phyloP scores from a whole-genome alignment of 1,140 invertebrate species.

The Leptinotarsa lineolata region DNA sequence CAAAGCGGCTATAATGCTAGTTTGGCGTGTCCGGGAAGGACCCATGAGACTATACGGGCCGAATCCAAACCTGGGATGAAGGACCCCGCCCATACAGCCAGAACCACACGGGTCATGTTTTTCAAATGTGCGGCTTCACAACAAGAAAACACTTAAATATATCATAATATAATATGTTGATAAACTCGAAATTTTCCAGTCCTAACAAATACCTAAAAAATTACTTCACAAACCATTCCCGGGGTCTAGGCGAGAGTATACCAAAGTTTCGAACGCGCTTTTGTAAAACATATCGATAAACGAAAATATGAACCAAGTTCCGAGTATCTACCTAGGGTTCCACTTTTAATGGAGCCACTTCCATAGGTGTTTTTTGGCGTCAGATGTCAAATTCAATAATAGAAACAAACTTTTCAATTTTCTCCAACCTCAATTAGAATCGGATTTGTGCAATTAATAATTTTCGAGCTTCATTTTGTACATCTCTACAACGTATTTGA shows the following conservation, averaged over 20 bases:
- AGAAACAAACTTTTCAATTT: too few relatives aligned
- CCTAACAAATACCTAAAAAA: constrained; percentile 50
- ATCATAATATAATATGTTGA: constrained; percentile 44
- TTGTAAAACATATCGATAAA: constrained; percentile 15
- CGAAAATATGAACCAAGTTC: not conserved
- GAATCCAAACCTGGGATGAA: not conserved
- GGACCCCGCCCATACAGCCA: constrained; percentile 36
- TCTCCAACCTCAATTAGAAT: too few relatives aligned
- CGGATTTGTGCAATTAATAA: too few relatives aligned
- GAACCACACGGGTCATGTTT: constrained; percentile 37
- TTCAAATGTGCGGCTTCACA: constrained; percentile 47
- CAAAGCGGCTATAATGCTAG: constrained; percentile 52
- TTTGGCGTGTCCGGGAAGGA: constrained; percentile 36
- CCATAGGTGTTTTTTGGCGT: too few relatives aligned
- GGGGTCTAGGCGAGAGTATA: constrained; percentile 21
- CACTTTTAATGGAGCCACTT: too few relatives aligned
- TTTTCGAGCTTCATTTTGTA: too few relatives aligned
- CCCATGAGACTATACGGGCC: constrained; percentile 39
- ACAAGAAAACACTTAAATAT: constrained; percentile 53
- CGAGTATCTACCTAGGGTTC: too few relatives aligned
- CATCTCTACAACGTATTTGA: too few relatives aligned
- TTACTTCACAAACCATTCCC: constrained; percentile 26
- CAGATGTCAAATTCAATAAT: too few relatives aligned
- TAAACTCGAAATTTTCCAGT: constrained; percentile 47
- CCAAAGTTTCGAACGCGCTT: constrained; percentile 6